Base-by-base conservation (phyloP, 2,113 vertebrate genomes). In the Oreocharis arfaki region DNA sequence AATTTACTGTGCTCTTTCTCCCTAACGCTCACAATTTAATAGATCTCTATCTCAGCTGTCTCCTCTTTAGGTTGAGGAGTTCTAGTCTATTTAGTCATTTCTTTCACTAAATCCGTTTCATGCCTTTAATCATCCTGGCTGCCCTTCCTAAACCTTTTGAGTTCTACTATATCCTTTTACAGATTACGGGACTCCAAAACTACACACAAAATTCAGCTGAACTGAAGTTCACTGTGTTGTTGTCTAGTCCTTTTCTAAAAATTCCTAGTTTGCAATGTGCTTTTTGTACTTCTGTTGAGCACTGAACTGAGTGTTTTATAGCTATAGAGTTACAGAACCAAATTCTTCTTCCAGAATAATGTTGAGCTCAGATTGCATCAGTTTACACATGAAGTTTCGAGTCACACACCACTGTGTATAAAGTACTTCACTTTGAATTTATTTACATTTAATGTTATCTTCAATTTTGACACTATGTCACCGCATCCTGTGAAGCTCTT, bases 71-170 rank as follows among this genome's bases (percentile, higher is more conserved):
- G 84, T 47, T 26, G 18, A 84, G 42, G 64, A 94, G 39, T 74
- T 87, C 67, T 79, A 68, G 53, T 56, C 56, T 91, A 33, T 57
- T 84, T 90, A 91, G 73, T 60, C 52, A 78, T 81, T 82, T 64
- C 61, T 92, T 75, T 87, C 91, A 89, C 63, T 84, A 87, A 87
- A 89, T 52, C 52, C 74, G 26, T 77, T 94, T 67, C 78, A 93
- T 32, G 57, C 35, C 44, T 87, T 94, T 91, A 89, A 94, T 93
- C 56, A 93, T 59, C 44, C 56, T 69, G 56, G 17, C 60, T 84
- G 52, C 44, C 35, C 47, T 87, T 91, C 64, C 47, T 79, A 78
- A 82, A 75, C 44, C 65, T 82, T 77, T 41, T 68, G 52, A 91
- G 60, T 87, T 82, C 74, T 79, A 22, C 64, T 82, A 42, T 33